These are phyloP conservation scores for Esox niger DNA, from an alignment of 2,113 vertebrate genomes.

Conservation along the genomic window DNA sequence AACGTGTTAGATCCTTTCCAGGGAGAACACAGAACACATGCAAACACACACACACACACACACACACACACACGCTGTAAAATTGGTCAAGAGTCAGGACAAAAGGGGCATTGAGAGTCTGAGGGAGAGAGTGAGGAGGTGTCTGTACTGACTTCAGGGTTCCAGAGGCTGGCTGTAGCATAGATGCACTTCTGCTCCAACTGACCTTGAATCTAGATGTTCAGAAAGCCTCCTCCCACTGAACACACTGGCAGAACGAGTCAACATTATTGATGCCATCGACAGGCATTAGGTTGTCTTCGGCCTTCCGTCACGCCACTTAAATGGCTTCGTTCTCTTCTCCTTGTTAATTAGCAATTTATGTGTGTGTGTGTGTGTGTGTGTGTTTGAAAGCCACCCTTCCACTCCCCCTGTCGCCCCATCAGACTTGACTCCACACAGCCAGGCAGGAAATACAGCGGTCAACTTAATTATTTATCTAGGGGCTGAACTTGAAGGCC, in stretches of 20 bases:
- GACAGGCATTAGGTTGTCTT: too few relatives aligned
- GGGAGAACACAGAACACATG: slow-evolving; percentile 31
- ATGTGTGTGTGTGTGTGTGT: too few relatives aligned
- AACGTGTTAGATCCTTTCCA: slow-evolving; percentile 32
- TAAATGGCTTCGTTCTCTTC: too few relatives aligned
- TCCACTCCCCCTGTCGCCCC: neutral
- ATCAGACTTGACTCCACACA: neutral
- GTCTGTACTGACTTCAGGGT: neutral
- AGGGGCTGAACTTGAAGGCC: slow-evolving; percentile 31
- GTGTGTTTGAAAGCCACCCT: too few relatives aligned
- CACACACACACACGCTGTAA: slow-evolving; percentile 53
- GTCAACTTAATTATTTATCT: slow-evolving; percentile 62
- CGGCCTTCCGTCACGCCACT: too few relatives aligned
- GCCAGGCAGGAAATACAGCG: slow-evolving; percentile 46
- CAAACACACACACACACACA: slow-evolving; percentile 41
- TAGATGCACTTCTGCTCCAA: neutral
- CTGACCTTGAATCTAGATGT: too few relatives aligned
- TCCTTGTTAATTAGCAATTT: too few relatives aligned
- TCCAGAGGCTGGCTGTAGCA: neutral
- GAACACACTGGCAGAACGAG: too few relatives aligned
- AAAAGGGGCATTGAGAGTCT: slow-evolving; percentile 52
- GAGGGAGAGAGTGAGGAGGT: slow-evolving; percentile 9
- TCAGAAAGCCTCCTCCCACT: too few relatives aligned
- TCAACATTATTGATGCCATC: too few relatives aligned
- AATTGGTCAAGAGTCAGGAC: slow-evolving; percentile 35